Base-by-base conservation (phyloP, 2,113 vertebrate species). In the Corythoichthys intestinalis region DNA sequence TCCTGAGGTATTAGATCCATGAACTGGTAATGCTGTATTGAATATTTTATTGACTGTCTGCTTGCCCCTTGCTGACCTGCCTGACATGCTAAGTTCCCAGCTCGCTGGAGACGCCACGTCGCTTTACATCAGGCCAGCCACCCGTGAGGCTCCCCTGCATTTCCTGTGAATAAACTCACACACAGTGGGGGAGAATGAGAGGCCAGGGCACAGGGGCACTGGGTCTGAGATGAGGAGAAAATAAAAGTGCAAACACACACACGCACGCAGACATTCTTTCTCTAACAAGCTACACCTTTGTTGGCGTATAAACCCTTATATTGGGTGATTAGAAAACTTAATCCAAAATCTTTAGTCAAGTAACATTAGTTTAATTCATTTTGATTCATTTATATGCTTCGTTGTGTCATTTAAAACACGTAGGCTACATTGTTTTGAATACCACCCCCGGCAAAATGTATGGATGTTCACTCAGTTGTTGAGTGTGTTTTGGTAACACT, bases 41-140 rank as follows among this genome's bases (percentile, higher is more conserved):
- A 96, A 93, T 95, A 94, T 96, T 95, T 96, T 93, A 94, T 93
- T 91, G 92, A 93, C 91, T 91, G 89, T 92, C 91, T 96, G 90
- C 88, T 89, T 93, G 93, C 92, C 93, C 91, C 86, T 7, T 91
- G 88, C 90, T 93, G 92, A 93, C 93, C 93, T 93, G 90, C 89
- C 91, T 91, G 91, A 93, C 92, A 93, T 94, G 92, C 92, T 89
- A 90, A 92, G 90, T 93, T 93, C 83, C 90, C 80, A 74, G 85
- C 91, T 92, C 92, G 88, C 92, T 92, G 89, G 93, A 95, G 94
- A 94, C 80, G 83, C 75, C 57, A 85, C 81, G 92, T 94, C 90
- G 79, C 86, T 90, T 95, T 78, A 76, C 78, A 86, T 95, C 86
- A 96, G 89, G 82, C 81, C 92, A 92, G 91, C 84, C 71, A 82